Base-by-base conservation (phyloP, 2,888 invertebrate species). In the Lamellibrachia columna region DNA sequence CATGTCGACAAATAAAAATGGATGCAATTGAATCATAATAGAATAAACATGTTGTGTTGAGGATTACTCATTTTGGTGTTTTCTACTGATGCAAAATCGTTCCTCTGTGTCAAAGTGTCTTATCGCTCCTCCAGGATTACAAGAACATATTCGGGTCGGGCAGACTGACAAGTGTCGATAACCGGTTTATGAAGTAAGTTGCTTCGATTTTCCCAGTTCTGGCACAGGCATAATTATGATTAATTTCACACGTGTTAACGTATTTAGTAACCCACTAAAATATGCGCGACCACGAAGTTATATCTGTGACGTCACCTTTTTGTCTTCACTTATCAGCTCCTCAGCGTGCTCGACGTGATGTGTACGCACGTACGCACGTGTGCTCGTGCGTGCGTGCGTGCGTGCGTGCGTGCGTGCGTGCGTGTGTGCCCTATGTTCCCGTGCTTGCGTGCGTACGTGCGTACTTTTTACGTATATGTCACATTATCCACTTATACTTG, bases 151-250 rank as follows among this genome's bases (percentile, higher is more conserved):
- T 75, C 75, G 75, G 75, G 75, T 75, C 75, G 15, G 75, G 22
- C 75, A 75, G 75, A 75, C 75, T 75, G 75, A 75, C 15, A n/a
- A 75, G 75, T 75, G 75, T 75, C 75, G 22, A 75, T n/a, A 75
- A 75, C 75, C 75, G n/a, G 6, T 75, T 75, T 75, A 75, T 75
- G 11, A 15, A 75, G 75, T 75, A 75, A 75, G 75, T 75, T 75
- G 75, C n/a, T 75, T 75, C n/a, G 75, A 75, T 75, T 6, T 22
- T 40, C 22, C 75, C n/a, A 22, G 22, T 11, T 75, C 75, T n/a
- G 75, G n/a, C 22, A 75, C 22, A n/a, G 4, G 22, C 22, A 22
- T 15, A n/a, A 75, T 75, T 55, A 3, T 1, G 9, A 55, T 55
- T 55, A 0, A 40, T 40, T 40, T 40, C 40, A 40, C 40, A 40